These are phyloP conservation scores for Anthoscopus minutus DNA, from an alignment of 2,113 vertebrate genomes.

Conservation along the genomic window DNA sequence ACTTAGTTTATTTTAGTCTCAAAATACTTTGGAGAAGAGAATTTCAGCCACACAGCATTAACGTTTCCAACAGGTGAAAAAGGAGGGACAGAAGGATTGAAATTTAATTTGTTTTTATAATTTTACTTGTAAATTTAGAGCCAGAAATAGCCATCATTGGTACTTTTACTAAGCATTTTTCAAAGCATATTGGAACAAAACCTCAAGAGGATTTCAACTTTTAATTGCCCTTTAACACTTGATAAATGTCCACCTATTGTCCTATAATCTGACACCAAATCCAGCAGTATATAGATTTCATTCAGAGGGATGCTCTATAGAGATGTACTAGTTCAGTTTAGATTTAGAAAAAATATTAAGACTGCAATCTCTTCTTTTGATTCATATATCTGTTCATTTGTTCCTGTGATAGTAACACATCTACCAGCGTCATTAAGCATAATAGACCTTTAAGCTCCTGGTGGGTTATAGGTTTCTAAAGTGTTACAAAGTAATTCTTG, in stretches of 20 bases:
- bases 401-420: not conserved
- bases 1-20: not conserved
- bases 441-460: slow-evolving; percentile 61
- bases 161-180: not conserved
- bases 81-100: not conserved
- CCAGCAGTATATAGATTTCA: not conserved
- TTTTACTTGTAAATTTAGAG: not conserved
- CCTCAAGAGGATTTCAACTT: not conserved
- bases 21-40: not conserved
- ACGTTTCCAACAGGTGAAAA: not conserved
- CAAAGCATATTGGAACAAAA: not conserved
- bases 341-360: slow-evolving; percentile 37
- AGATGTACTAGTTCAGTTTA: not conserved
- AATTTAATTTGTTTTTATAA: not conserved
- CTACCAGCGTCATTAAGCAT: slow-evolving; percentile 55
- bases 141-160: not conserved
- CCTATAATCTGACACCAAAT: not conserved
- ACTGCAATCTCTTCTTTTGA: slow-evolving; percentile 23
- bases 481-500: slow-evolving; percentile 54
- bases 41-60: not conserved
- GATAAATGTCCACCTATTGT: not conserved
- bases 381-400: slow-evolving; percentile 34
- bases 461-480: slow-evolving; percentile 58
- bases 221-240: not conserved
- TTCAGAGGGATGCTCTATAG: not conserved